Conservation (phyloP, 2,888 invertebrate species). For the Formica aserva region DNA sequence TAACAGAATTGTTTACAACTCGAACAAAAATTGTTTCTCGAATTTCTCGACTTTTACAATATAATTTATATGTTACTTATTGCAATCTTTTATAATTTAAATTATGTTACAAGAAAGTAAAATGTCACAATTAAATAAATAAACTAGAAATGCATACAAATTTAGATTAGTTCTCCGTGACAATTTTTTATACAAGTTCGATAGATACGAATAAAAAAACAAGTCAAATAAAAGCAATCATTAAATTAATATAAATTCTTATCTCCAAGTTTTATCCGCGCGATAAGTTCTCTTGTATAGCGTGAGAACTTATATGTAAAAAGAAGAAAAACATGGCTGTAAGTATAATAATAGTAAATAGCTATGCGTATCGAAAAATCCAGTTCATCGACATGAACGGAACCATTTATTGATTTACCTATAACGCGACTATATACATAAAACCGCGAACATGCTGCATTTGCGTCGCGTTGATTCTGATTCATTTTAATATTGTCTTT, state of each 20-base stretch:
- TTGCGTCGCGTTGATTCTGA: background rate
- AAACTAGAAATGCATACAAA: too few relatives aligned
- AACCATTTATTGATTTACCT: slow-evolving; percentile 62
- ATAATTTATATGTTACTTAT: background rate
- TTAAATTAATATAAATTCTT: slow-evolving; percentile 13
- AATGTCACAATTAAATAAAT: too few relatives aligned
- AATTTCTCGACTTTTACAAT: background rate
- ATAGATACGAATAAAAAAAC: background rate
- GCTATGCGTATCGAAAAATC: slow-evolving; percentile 49
- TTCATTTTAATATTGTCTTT: too few relatives aligned
- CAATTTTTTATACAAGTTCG: too few relatives aligned
- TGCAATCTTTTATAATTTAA: too few relatives aligned
- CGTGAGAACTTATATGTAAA: slow-evolving; percentile 7
- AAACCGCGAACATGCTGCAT: background rate
- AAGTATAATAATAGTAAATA: slow-evolving; percentile 2
- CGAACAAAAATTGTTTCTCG: too few relatives aligned
- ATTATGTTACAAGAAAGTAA: too few relatives aligned
- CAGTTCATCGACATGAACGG: slow-evolving; percentile 56
- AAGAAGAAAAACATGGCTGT: background rate
- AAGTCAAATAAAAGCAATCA: background rate
- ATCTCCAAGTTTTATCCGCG: background rate
- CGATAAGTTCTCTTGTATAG: background rate
- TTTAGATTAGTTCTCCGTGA: too few relatives aligned
- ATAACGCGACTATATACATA: slow-evolving; percentile 23
- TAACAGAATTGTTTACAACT: background rate